Conservation (phyloP, 2,113 vertebrate genomes). For the Hiodon alosoides region DNA sequence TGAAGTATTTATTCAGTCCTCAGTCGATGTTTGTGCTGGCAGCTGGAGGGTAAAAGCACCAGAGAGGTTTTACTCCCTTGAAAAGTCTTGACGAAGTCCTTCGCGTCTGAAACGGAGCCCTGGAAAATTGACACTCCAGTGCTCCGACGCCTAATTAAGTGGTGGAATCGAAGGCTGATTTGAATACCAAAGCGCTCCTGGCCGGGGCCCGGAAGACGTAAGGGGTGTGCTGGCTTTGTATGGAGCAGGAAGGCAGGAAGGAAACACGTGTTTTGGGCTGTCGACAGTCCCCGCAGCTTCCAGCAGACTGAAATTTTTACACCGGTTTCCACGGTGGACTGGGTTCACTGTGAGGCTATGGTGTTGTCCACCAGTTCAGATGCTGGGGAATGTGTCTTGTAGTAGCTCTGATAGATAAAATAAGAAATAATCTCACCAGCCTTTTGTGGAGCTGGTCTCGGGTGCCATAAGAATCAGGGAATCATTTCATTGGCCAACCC, state of each 20-base stretch:
- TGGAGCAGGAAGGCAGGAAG: conserved; percentile 38
- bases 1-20: conserved; percentile 16
- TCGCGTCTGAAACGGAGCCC: conserved; percentile 29
- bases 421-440: too few species aligned
- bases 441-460: too few species aligned
- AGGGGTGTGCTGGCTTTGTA: conserved; percentile 23
- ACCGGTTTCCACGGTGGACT: conserved; percentile 26
- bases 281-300: conserved; percentile 37
- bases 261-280: conserved; percentile 34
- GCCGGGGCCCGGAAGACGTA: conserved; percentile 37
- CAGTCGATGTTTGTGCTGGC: conserved; percentile 42
- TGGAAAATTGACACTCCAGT: conserved; percentile 33
- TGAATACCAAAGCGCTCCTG: conserved; percentile 60
- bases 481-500: too few species aligned
- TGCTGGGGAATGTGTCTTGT: conserved; percentile 43
- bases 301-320: conserved; percentile 21
- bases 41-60: conserved; percentile 46
- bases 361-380: conserved; percentile 33
- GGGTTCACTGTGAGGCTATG: conserved; percentile 16
- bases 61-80: conserved; percentile 44
- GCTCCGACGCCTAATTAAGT: conserved; percentile 54
- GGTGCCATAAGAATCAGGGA: too few species aligned
- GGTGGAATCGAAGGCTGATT: conserved; percentile 51
- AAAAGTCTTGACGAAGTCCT: conserved; percentile 42
- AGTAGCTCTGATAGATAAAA: conserved; percentile 23